Evolutionary conservation across 1,140 invertebrate species (phyloP), one percentile per base, ranked within the genome.

Genomic region (Rhyzopertha dominica): DNA sequence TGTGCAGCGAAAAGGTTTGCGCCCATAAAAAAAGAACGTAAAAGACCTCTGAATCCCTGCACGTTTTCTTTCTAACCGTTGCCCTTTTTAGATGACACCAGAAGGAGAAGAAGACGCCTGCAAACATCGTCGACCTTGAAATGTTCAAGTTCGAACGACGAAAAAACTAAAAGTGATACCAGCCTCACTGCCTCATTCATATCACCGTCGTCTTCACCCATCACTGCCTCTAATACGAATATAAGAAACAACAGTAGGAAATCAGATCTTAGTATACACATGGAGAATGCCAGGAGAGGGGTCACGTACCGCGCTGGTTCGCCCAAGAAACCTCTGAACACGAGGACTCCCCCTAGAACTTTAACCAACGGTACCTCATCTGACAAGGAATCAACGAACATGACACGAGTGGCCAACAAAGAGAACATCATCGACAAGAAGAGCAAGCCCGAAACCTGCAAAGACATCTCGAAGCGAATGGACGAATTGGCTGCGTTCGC

Each of bases 401-500:
- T n/a, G n/a, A 4, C 34, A 10, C 10, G 29, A 28, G n/a, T n/a
- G n/a, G 30, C 13, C 13, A 40, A 36, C 32, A 48, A 24, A 24
- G 32, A 28, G 19, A 45, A 14, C 13, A 38, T 18, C 14, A 8
- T 12, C 7, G 23, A 44, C 22, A 43, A 30, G 13, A 12, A 10
- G 2, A 39, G 37, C n/a, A 14, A 8, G 14, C 25, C 35, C 3
- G 54, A 68, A 62, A 64, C 61, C 59, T 54, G 66, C 63, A 61
- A 64, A 55, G 74, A 74, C 61, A 73, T 80, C 47, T 75, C 75
- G 7, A 73, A 74, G 46, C 70, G 76, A 57, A 74, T 82, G 66
- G 78, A 82, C 43, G 79, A 72, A 49, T 65, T 82, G 59, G 75
- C 77, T 41, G 77, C 77, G 7, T 68, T 79, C 43, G 82, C 79